Base-by-base conservation (phyloP, 1,140 invertebrate genomes). In the Stegodyphus mimosarum region DNA sequence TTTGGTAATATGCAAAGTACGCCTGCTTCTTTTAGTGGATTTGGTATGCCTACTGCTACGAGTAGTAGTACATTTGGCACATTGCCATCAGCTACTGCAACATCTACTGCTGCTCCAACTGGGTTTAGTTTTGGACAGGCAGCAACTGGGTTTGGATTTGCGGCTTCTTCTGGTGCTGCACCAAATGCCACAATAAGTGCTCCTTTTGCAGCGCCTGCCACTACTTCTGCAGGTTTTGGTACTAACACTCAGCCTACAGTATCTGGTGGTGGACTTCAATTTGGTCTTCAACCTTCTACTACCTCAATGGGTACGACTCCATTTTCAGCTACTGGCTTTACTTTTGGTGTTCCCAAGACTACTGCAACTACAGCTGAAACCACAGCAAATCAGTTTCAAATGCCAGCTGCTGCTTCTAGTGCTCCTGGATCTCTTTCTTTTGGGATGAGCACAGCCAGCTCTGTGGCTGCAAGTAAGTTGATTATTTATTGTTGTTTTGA, bases 381-480 rank as follows among this genome's bases (percentile, higher is more conserved):
- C 13, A 33, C n/a, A 55, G 10, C 17, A 17, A 11, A 11, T 10
- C 60, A 33, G 18, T 77, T 77, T 33, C 74, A 77, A 18, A 51
- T 66, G 15, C 33, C 74, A 50, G 64, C 11, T 77, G 55, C 60
- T 66, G 33, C 48, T 13, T 50, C 74, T 66, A 50, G 55, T 9
- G 60, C 74, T 77, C 10, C 77, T 15, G 18, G 50, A 13, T 17
- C 50, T 11, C 15, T 70, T 49, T 53, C 50, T 5, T 70, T 70
- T 33, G 50, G 51, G 9, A 33, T 52, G 7, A 55, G 7, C 70
- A 15, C 66, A 53, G 11, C 50, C 10, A 48, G 17, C 55, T 69
- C 77, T 52, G 52, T 33, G n/a, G 55, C 15, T 79, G 48, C 49
- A 13, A 15, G 77, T 79, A 15, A 55, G 66, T 15, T 48, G n/a